Conservation (phyloP, 2,888 invertebrate species). For the Hermodice carunculata region DNA sequence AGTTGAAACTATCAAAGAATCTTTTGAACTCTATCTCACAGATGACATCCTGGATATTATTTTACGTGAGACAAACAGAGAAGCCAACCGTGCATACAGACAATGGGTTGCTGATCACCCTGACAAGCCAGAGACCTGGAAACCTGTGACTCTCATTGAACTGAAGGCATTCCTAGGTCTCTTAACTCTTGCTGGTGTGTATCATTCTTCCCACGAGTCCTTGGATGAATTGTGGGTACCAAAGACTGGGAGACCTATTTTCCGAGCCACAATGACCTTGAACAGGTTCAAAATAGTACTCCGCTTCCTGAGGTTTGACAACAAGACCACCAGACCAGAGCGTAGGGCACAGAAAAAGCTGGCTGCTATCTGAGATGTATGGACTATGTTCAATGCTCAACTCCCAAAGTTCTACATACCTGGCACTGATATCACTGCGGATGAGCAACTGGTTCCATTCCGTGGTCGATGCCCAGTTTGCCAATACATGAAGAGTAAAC, state of each 20-base stretch:
- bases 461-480: slow-evolving; percentile 19
- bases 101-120: too few relatives aligned
- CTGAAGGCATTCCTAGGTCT: neutral
- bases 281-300: slow-evolving; percentile 8
- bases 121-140: too few relatives aligned
- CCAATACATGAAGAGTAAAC: slow-evolving; percentile 27
- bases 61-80: neutral
- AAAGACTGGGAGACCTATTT: neutral
- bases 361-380: slow-evolving; percentile 11
- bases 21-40: neutral
- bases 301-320: slow-evolving; percentile 9
- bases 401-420: slow-evolving; percentile 14
- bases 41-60: neutral
- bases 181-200: neutral
- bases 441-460: slow-evolving; percentile 26
- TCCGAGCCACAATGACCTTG: slow-evolving; percentile 1
- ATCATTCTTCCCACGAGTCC: too few relatives aligned
- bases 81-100: neutral
- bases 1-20: neutral
- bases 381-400: neutral
- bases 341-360: slow-evolving; percentile 8
- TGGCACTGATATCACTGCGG: slow-evolving; percentile 19
- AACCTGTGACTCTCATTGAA: neutral
- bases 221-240: neutral
- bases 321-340: neutral